These are phyloP conservation scores for Sipunculus nudus DNA, from an alignment of 2,888 invertebrate species.

Conservation along the genomic window DNA sequence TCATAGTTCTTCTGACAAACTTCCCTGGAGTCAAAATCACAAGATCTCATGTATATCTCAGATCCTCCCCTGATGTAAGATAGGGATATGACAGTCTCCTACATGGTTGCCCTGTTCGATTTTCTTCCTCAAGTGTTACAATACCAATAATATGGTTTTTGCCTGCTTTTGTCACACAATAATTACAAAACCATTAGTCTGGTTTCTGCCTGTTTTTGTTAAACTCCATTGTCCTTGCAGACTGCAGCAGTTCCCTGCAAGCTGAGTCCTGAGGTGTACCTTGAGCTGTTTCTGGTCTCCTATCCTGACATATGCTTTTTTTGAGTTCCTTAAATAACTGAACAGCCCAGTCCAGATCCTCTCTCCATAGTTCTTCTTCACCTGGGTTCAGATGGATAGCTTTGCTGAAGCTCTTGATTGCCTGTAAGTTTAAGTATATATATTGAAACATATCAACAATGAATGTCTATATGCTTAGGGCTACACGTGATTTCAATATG, in stretches of 20 bases:
- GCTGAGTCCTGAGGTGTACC: too few relatives aligned
- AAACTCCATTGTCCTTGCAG: not conserved
- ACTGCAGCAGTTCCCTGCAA: not conserved
- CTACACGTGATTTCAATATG: too few relatives aligned
- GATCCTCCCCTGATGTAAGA: conserved; percentile 1
- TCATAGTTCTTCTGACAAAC: too few relatives aligned
- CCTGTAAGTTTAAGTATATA: conserved; percentile 53
- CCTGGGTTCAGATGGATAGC: conserved; percentile 64
- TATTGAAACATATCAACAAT: too few relatives aligned
- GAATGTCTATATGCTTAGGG: too few relatives aligned
- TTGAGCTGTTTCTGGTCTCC: not conserved
- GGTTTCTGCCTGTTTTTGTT: not conserved
- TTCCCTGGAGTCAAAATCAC: too few relatives aligned
- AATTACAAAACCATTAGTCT: too few relatives aligned
- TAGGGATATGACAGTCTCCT: not conserved
- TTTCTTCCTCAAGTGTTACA: not conserved
- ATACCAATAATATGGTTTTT: too few relatives aligned
- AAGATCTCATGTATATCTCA: too few relatives aligned
- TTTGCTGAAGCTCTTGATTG: conserved; percentile 60
- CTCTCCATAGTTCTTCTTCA: conserved; percentile 61
- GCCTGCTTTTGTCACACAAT: not conserved
- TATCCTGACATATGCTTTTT: not conserved
- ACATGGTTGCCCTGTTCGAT: not conserved
- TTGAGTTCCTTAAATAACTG: conserved; percentile 4
- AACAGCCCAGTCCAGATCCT: conserved; percentile 60